Conservation (phyloP, 2,888 invertebrate species). For the Glaucopsyche alexis region DNA sequence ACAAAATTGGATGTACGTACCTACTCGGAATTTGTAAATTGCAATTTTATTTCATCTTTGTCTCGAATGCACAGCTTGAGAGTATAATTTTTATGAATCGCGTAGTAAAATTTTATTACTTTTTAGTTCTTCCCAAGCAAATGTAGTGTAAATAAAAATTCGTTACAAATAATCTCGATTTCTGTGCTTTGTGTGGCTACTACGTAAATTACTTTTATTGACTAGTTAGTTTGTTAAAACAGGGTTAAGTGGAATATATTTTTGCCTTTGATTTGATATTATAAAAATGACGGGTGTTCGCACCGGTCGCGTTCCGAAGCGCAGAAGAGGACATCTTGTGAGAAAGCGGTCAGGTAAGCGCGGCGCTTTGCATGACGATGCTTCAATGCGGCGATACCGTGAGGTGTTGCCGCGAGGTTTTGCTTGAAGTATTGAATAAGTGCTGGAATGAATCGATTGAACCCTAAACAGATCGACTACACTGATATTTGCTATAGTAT, state of each 20-base stretch:
- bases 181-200: conserved; percentile 3
- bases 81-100: conserved; percentile 1
- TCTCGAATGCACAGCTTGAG: conserved; percentile 19
- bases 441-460: conserved; percentile 45
- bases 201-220: conserved; percentile 42
- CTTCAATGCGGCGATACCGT: conserved; percentile 48
- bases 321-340: conserved; percentile 59
- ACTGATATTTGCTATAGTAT: neutral
- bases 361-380: conserved; percentile 53
- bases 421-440: conserved; percentile 57
- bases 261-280: conserved; percentile 25
- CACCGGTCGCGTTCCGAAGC: conserved; percentile 67
- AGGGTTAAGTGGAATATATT: conserved; percentile 32
- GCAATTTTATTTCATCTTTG: conserved; percentile 27
- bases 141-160: neutral
- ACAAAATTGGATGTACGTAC: neutral
- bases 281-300: conserved; percentile 66
- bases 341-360: conserved; percentile 70
- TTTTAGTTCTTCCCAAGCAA: neutral
- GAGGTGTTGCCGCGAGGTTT: conserved; percentile 46
- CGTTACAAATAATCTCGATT: neutral
- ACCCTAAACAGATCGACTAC: conserved; percentile 8
- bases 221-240: conserved; percentile 49
- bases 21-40: conserved; percentile 1
- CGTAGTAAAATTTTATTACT: neutral